These are phyloP conservation scores for Anser cygnoides DNA, from an alignment of 2,113 vertebrate species.

Conservation along the genomic window DNA sequence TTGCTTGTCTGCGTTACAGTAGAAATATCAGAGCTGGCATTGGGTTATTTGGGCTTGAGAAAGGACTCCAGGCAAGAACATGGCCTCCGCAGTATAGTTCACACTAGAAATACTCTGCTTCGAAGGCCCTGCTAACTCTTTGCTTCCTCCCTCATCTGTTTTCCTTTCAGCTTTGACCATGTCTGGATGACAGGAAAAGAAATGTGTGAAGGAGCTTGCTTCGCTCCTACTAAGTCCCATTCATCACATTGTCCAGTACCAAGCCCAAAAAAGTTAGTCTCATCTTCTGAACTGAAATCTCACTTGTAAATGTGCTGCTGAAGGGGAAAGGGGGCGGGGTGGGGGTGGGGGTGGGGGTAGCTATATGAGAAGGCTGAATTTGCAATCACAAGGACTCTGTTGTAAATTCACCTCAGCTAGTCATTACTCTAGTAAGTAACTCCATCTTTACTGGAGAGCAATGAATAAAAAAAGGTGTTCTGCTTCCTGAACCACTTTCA, in stretches of 20 bases:
- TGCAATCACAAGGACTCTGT: not conserved
- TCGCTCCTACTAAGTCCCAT: not conserved
- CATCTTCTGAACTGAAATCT: not conserved
- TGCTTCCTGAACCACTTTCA: not conserved
- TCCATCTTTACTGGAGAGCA: not conserved
- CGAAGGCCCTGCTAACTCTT: not conserved
- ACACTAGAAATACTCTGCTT: not conserved
- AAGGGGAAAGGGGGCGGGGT: not conserved
- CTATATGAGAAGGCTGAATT: not conserved
- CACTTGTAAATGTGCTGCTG: not conserved
- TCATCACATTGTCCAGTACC: not conserved
- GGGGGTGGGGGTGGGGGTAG: not conserved
- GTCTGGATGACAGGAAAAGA: not conserved
- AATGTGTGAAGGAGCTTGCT: not conserved
- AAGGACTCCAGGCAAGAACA: not conserved
- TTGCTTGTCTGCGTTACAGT: not conserved
- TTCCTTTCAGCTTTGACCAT: not conserved
- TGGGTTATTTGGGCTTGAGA: not conserved
- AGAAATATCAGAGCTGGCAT: not conserved
- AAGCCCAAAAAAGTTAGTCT: not conserved
- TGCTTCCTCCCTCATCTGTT: not conserved
- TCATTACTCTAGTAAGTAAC: not conserved
- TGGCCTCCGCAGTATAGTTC: not conserved
- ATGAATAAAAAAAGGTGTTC: not conserved
- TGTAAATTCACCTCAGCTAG: not conserved